A percentile compares a stretch with the other conserved stretches of the same genome.
Evolutionary conservation across 2,888 invertebrate genomes (phyloP).

Genomic region (Athalia rosae): DNA sequence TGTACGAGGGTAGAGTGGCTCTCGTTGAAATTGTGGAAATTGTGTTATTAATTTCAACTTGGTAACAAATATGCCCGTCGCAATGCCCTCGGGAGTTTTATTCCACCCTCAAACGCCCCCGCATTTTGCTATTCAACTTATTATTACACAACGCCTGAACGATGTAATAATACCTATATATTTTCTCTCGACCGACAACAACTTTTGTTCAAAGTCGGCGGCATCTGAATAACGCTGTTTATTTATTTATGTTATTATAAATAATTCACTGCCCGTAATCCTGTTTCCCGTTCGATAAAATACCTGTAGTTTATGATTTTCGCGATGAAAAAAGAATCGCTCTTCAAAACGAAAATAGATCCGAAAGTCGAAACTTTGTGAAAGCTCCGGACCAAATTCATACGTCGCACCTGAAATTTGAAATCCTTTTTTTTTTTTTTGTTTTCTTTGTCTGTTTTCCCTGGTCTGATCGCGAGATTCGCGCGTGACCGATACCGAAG

Average conservation of each 20-base stretch:
- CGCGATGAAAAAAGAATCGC: too few species aligned
- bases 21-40: slow-evolving; percentile 34
- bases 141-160: slow-evolving; percentile 15
- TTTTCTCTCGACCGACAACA: slow-evolving; percentile 21
- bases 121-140: slow-evolving; percentile 30
- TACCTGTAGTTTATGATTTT: too few species aligned
- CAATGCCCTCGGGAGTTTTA: slow-evolving; percentile 27
- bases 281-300: too few species aligned
- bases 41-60: slow-evolving; percentile 30
- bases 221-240: background rate
- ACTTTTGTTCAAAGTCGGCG: slow-evolving; percentile 12
- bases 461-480: too few species aligned
- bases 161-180: background rate
- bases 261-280: background rate
- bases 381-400: too few species aligned
- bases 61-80: slow-evolving; percentile 31
- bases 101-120: slow-evolving; percentile 8
- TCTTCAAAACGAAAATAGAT: too few species aligned
- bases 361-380: too few species aligned
- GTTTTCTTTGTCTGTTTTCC: too few species aligned
- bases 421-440: too few species aligned
- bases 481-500: background rate
- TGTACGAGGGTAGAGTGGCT: slow-evolving; percentile 21
- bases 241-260: background rate
- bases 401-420: too few species aligned